These are phyloP conservation scores for Pantherophis alleghaniensis DNA, from an alignment of 2,797 vertebrate genomes.

Conservation along the genomic window DNA sequence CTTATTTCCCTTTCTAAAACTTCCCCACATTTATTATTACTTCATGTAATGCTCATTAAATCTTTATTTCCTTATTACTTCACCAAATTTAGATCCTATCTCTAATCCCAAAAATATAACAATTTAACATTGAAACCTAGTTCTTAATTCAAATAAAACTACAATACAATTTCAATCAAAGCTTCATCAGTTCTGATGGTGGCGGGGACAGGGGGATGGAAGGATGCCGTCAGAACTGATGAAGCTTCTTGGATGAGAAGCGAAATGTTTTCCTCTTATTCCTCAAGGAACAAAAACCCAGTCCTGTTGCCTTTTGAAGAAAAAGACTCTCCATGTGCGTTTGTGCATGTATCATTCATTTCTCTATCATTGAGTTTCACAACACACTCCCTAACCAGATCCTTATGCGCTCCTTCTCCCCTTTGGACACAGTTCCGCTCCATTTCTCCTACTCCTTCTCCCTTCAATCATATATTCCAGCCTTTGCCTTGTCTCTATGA, in stretches of 20 bases:
- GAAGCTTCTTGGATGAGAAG: neutral
- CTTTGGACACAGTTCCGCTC: neutral
- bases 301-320: neutral
- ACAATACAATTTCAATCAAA: neutral
- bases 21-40: too few relatives aligned
- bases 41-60: too few relatives aligned
- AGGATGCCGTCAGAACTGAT: neutral
- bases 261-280: neutral
- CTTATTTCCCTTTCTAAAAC: too few relatives aligned
- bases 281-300: neutral
- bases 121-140: too few relatives aligned
- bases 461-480: neutral
- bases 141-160: too few relatives aligned
- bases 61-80: too few relatives aligned
- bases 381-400: too few relatives aligned
- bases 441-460: neutral
- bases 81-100: too few relatives aligned
- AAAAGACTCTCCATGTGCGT: neutral
- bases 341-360: neutral
- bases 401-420: neutral
- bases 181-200: neutral
- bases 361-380: neutral
- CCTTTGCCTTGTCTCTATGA: neutral
- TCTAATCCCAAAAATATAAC: too few relatives aligned
- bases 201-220: neutral